Percentiles rank a stretch among this genome's conserved stretches.
These are phyloP conservation scores for Cynodonichthys magdalenae DNA, from an alignment of 2,797 vertebrate species.

Conservation along the genomic window DNA sequence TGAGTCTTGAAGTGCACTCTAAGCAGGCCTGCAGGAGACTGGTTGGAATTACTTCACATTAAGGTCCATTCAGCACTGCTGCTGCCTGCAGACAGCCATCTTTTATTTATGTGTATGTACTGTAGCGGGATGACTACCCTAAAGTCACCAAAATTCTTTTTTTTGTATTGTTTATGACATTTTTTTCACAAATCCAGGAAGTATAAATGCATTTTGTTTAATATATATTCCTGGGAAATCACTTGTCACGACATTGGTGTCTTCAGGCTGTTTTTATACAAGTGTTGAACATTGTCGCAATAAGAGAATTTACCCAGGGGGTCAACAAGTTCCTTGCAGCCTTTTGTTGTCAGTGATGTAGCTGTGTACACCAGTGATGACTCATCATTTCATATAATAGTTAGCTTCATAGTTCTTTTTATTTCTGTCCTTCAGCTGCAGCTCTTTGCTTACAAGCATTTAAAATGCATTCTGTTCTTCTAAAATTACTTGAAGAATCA, in stretches of 20 bases:
- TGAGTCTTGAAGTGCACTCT: constrained; percentile 62
- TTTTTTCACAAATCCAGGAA: constrained; percentile 2
- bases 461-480: not conserved
- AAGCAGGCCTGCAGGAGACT: constrained; percentile 51
- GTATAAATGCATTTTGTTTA: not conserved
- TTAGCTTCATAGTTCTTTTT: constrained; percentile 44
- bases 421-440: constrained; percentile 20
- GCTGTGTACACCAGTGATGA: constrained; percentile 31
- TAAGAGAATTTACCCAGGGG: constrained; percentile 31
- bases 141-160: constrained; percentile 36
- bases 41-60: constrained; percentile 72
- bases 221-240: constrained; percentile 7
- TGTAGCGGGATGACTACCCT: constrained; percentile 34
- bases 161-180: not conserved
- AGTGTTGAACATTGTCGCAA: constrained; percentile 12
- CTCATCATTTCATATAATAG: constrained; percentile 44
- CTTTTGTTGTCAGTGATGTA: constrained; percentile 11
- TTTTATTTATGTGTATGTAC: constrained; percentile 33
- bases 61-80: constrained; percentile 63
- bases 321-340: constrained; percentile 40
- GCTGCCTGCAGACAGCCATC: constrained; percentile 54
- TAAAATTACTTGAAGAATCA: not conserved
- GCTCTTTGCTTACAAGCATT: not conserved
- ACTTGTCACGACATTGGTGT: constrained; percentile 23
- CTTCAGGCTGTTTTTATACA: constrained; percentile 7